Percentiles rank a stretch among this genome's conserved stretches.
These are phyloP conservation scores for Dromaius novaehollandiae DNA, from an alignment of 2,113 vertebrate genomes.

Conservation along the genomic window DNA sequence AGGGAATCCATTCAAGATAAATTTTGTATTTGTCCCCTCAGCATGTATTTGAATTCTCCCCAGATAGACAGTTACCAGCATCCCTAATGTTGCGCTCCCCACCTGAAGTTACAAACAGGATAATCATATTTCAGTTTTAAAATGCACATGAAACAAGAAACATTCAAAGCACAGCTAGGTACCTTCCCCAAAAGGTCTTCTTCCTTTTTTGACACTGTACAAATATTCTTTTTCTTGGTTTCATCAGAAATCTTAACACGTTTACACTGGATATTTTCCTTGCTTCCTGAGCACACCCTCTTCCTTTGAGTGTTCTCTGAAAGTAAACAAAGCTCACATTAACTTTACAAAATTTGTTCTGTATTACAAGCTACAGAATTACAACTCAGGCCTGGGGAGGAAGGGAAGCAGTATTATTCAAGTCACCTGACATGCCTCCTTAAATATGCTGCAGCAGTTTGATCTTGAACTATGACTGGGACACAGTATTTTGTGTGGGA, in stretches of 20 bases:
- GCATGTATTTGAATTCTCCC: background rate
- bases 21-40: background rate
- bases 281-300: conserved; percentile 8
- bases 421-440: background rate
- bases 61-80: background rate
- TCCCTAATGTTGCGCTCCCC: background rate
- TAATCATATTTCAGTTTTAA: background rate
- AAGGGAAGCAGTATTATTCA: background rate
- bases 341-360: background rate
- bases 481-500: background rate
- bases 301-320: conserved; percentile 53
- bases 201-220: conserved; percentile 15
- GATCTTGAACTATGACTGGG: background rate
- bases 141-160: background rate
- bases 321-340: background rate
- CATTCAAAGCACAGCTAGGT: background rate
- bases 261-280: conserved; percentile 26
- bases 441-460: background rate
- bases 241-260: background rate
- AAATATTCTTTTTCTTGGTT: conserved; percentile 7
- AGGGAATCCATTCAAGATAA: background rate
- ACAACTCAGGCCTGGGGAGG: background rate
- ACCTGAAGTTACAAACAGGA: background rate
- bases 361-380: background rate
- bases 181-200: conserved; percentile 57